These are phyloP conservation scores for Scophthalmus maximus DNA, from an alignment of 2,113 vertebrate species.

Conservation along the genomic window DNA sequence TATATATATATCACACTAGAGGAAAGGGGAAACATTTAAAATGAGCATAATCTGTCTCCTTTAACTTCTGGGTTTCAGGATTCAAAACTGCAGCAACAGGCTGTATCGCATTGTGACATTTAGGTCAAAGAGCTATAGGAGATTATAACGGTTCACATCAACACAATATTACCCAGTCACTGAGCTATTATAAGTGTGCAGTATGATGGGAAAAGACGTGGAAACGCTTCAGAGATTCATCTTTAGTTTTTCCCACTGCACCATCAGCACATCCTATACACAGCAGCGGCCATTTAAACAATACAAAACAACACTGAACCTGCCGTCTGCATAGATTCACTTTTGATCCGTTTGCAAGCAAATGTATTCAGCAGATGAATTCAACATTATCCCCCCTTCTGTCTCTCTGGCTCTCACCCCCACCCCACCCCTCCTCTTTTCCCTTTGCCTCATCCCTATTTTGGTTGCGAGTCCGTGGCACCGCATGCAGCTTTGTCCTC, in stretches of 20 bases:
- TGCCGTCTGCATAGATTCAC: background rate
- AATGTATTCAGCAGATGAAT: conserved; percentile 60
- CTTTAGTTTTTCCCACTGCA: background rate
- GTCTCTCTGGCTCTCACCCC: conserved; percentile 21
- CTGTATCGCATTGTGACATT: too few relatives aligned
- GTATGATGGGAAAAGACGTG: background rate
- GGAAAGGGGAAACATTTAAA: too few relatives aligned
- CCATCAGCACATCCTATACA: background rate
- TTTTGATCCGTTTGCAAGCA: conserved; percentile 34
- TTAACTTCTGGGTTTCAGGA: too few relatives aligned
- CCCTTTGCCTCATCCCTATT: conserved; percentile 69
- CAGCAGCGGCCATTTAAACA: background rate
- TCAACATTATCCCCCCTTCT: conserved; percentile 17
- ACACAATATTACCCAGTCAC: too few relatives aligned
- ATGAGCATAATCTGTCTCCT: too few relatives aligned
- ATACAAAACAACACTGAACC: background rate
- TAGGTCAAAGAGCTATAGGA: too few relatives aligned
- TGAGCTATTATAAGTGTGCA: background rate
- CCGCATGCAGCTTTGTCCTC: conserved; percentile 77
- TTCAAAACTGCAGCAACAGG: too few relatives aligned
- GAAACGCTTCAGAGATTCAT: background rate
- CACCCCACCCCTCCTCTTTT: conserved; percentile 34
- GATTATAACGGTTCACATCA: too few relatives aligned
- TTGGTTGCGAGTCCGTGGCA: conserved; percentile 69
- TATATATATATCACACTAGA: too few relatives aligned